Conservation (phyloP, 2,888 invertebrate genomes). For the Agonopterix arenella region DNA sequence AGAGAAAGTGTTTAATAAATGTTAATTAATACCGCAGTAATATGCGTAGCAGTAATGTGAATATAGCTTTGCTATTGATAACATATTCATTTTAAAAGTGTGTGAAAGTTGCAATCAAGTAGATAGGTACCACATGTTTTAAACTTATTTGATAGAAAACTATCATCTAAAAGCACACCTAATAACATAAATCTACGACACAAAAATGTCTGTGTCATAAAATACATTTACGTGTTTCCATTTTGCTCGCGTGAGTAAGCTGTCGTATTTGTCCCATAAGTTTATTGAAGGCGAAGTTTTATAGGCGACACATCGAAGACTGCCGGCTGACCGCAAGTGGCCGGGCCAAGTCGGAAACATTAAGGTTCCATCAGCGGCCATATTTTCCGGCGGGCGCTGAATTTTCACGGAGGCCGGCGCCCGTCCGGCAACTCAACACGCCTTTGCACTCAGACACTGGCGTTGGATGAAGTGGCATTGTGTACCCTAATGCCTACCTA, state of each 20-base stretch:
- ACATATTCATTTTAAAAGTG: no score
- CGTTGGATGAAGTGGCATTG: conserved; percentile 56
- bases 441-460: conserved; percentile 70
- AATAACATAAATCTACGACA: no score
- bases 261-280: conserved; percentile 22
- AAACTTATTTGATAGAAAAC: no score
- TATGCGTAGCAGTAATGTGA: no score
- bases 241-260: not conserved
- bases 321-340: conserved; percentile 52
- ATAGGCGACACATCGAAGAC: conserved; percentile 45
- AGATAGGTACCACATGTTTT: no score
- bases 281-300: conserved; percentile 44
- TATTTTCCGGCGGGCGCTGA: conserved; percentile 63
- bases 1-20: no score
- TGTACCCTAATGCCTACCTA: conserved; percentile 46
- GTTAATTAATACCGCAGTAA: no score
- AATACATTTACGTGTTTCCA: no score
- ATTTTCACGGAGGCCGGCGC: conserved; percentile 60
- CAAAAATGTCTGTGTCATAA: no score
- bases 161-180: no score
- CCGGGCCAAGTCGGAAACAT: conserved; percentile 67
- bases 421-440: conserved; percentile 60
- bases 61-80: no score
- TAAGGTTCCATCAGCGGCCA: conserved; percentile 71
- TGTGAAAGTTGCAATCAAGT: no score